phyloP scores from a whole-genome alignment of 30 jellyfish, hydroid and myxozoan species.

The Nemopilema nomurai region DNA sequence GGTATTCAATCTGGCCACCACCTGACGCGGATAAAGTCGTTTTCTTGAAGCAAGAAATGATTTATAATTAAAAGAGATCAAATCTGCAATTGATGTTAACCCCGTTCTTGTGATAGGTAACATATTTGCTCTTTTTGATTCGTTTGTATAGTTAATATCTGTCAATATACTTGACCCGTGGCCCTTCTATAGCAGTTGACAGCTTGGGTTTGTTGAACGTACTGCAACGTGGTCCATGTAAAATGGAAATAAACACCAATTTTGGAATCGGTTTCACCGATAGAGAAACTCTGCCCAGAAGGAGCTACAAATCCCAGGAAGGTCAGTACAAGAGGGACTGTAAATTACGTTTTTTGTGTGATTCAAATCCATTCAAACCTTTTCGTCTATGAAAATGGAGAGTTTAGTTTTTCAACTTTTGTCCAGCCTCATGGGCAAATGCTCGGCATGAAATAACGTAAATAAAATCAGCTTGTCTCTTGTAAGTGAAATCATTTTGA shows the following conservation, averaged over 20 bases:
- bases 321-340: too few species aligned
- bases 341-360: too few species aligned
- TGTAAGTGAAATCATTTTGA: neutral
- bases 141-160: neutral
- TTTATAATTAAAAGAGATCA: too few species aligned
- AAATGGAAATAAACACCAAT: neutral
- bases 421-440: too few species aligned
- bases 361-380: too few species aligned
- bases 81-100: neutral
- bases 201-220: neutral
- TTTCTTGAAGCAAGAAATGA: too few species aligned
- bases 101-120: neutral
- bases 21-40: too few species aligned
- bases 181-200: neutral
- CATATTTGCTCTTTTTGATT: neutral
- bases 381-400: too few species aligned
- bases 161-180: neutral
- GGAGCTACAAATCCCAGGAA: neutral
- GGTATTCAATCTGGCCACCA: too few species aligned
- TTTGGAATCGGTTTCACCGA: neutral
- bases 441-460: too few species aligned
- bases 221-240: neutral
- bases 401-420: too few species aligned
- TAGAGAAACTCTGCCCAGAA: neutral
- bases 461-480: neutral